Evolutionary conservation across 2,113 vertebrate genomes (phyloP).

Genomic region (Phalacrocorax brasilianus): DNA sequence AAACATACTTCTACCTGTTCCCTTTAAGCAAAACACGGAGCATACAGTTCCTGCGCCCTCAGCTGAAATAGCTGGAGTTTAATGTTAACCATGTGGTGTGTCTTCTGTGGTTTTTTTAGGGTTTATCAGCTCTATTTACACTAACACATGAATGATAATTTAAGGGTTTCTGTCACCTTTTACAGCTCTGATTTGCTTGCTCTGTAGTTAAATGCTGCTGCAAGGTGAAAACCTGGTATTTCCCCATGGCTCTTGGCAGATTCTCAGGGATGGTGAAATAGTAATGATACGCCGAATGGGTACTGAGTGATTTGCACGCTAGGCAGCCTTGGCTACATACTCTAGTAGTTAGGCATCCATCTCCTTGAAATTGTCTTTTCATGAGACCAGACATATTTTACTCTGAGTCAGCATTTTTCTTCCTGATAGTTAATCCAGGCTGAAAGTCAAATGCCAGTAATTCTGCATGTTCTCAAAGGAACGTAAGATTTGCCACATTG

Average conservation of each 20-base stretch:
- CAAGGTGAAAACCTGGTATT: constrained; percentile 24
- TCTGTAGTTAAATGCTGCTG: constrained; percentile 29
- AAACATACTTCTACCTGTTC: not conserved
- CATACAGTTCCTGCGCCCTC: not conserved
- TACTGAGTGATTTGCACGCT: not conserved
- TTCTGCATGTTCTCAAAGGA: not conserved
- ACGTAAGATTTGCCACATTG: not conserved
- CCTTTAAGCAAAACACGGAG: not conserved
- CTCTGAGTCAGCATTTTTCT: constrained; percentile 12
- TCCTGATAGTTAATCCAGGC: not conserved
- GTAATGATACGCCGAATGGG: not conserved
- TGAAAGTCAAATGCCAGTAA: constrained; percentile 1
- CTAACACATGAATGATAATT: not conserved
- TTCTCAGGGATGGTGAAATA: not conserved
- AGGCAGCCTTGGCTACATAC: not conserved
- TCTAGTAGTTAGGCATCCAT: not conserved
- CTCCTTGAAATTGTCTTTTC: not conserved
- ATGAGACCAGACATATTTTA: not conserved
- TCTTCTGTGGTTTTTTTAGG: not conserved
- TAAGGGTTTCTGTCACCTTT: constrained; percentile 23
- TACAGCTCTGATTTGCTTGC: constrained; percentile 12
- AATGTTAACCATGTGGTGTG: not conserved
- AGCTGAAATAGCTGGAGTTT: not conserved
- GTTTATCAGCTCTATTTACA: not conserved
- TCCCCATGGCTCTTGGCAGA: not conserved